Percentiles rank a stretch among this genome's conserved stretches.
Evolutionary conservation across 2,113 vertebrate genomes (phyloP).

Genomic region (Pardalotus punctatus): DNA sequence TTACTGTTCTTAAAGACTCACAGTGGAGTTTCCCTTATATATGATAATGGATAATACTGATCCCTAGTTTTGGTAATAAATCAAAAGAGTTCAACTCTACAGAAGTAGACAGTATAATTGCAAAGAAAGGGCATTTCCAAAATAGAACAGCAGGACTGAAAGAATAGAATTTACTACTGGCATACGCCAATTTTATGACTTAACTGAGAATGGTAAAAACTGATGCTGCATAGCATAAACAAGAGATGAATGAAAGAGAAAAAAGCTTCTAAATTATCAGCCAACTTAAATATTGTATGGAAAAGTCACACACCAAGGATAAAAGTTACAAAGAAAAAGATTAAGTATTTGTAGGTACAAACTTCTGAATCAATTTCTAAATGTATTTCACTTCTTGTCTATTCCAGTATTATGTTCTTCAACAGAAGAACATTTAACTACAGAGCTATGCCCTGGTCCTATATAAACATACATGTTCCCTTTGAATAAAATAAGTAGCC

Average conservation of each 20-base stretch:
- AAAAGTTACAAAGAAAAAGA: background rate
- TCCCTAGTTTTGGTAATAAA: background rate
- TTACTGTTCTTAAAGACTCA: background rate
- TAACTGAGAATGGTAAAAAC: background rate
- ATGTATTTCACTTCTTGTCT: background rate
- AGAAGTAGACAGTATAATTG: background rate
- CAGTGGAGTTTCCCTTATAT: background rate
- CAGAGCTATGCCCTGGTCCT: background rate
- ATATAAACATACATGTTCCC: background rate
- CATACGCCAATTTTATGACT: background rate
- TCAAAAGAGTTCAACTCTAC: background rate
- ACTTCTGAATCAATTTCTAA: background rate
- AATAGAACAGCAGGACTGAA: background rate
- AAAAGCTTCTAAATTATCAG: background rate
- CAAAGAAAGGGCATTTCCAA: background rate
- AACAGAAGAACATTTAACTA: background rate
- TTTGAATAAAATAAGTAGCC: background rate
- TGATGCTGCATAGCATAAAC: background rate
- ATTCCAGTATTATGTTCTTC: background rate
- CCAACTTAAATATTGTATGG: background rate
- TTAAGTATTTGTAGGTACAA: background rate
- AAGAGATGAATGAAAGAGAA: background rate
- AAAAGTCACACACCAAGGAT: background rate
- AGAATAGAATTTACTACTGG: background rate
- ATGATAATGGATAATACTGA: background rate